Evolutionary conservation across 2,113 vertebrate genomes (phyloP).

Genomic region (Callospermophilus lateralis): DNA sequence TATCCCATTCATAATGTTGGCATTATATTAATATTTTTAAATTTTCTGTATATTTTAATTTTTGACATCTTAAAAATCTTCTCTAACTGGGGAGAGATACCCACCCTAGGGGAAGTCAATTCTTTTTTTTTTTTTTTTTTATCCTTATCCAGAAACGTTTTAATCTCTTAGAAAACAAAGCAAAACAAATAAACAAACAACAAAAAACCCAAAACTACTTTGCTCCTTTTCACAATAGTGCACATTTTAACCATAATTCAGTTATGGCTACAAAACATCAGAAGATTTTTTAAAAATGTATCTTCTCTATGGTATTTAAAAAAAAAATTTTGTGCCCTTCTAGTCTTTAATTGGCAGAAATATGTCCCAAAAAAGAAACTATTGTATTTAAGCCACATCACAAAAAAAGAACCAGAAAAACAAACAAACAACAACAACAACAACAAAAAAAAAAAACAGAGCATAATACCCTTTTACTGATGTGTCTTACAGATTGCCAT

Average conservation of each 20-base stretch:
- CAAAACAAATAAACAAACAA: conserved; percentile 77
- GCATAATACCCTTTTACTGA: conserved; percentile 88
- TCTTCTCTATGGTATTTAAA: conserved; percentile 84
- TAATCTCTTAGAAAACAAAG: conserved; percentile 84
- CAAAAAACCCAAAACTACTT: conserved; percentile 83
- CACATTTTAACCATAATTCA: conserved; percentile 91
- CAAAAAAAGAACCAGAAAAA: conserved; percentile 82
- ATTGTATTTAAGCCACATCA: conserved; percentile 89
- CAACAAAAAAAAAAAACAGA: conserved; percentile 74
- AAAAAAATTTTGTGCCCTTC: conserved; percentile 86
- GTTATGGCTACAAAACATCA: conserved; percentile 90
- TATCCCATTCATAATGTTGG: no score
- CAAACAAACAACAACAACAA: conserved; percentile 64
- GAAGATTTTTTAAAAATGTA: conserved; percentile 82
- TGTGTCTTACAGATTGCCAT: conserved; percentile 81
- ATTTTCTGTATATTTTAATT: not conserved
- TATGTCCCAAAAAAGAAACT: conserved; percentile 87
- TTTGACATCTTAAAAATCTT: not conserved
- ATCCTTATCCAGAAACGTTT: conserved; percentile 89
- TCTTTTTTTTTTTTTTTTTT: no score
- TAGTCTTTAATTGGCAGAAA: conserved; percentile 88
- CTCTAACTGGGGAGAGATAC: not conserved
- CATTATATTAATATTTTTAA: no score
- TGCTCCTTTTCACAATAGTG: conserved; percentile 91
- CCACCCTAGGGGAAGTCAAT: not conserved